phyloP scores from a whole-genome alignment of 2,113 vertebrate species.

The Dicentrarchus labrax region DNA sequence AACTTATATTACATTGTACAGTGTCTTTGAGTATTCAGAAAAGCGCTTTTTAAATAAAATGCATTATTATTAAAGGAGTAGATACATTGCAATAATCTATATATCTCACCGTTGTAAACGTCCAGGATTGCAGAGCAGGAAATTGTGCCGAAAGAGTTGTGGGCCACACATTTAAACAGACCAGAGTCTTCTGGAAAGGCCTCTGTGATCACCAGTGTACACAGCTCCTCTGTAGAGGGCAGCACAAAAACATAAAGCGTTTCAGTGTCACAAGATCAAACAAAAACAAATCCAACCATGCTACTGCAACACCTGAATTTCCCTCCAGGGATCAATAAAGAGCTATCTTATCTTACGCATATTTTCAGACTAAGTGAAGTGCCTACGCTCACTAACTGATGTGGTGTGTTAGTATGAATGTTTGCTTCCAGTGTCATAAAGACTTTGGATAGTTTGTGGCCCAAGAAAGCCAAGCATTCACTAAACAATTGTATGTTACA shows the following conservation, averaged over 20 bases:
- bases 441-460: not conserved
- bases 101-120: slow-evolving; percentile 86
- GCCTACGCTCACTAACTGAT: not conserved
- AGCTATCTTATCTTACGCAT: not conserved
- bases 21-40: no score
- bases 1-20: no score
- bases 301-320: no score
- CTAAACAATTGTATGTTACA: not conserved
- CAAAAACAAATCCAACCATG: no score
- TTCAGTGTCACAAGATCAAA: not conserved
- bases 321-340: no score
- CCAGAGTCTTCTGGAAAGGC: slow-evolving; percentile 92
- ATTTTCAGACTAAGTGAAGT: not conserved
- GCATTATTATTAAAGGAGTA: no score
- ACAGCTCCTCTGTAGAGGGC: slow-evolving; percentile 88
- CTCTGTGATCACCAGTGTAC: slow-evolving; percentile 92
- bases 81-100: not conserved
- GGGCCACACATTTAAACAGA: slow-evolving; percentile 89
- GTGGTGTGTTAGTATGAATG: not conserved
- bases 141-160: slow-evolving; percentile 87
- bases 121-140: slow-evolving; percentile 87
- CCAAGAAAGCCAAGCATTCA: not conserved
- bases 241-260: not conserved
- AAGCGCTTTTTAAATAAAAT: no score
- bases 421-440: not conserved